Conservation (phyloP, 2,113 vertebrate species). For the Ifrita kowaldi region DNA sequence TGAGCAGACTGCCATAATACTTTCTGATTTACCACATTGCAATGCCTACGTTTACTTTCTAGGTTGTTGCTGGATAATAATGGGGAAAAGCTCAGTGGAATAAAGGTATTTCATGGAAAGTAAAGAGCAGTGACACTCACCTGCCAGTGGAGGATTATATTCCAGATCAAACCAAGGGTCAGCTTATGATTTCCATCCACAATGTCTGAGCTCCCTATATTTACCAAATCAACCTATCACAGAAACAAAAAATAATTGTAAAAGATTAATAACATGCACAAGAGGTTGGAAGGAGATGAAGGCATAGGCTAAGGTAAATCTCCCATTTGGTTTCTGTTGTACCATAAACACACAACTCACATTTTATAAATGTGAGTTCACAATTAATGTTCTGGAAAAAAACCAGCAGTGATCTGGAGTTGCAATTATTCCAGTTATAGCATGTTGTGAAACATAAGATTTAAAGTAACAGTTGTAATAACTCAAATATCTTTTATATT, state of each 20-base stretch:
- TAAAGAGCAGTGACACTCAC: constrained; percentile 65
- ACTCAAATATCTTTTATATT: not conserved
- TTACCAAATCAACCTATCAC: constrained; percentile 92
- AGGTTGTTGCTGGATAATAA: not conserved
- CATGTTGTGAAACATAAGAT: not conserved
- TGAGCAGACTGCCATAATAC: not conserved
- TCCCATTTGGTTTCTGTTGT: not conserved
- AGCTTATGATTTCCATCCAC: constrained; percentile 99
- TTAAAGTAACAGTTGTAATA: not conserved
- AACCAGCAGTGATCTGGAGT: not conserved
- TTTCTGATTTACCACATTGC: not conserved
- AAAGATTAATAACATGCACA: not conserved
- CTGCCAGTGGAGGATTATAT: constrained; percentile 99
- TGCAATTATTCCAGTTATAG: not conserved
- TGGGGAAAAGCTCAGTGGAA: not conserved
- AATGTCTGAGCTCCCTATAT: constrained; percentile 94
- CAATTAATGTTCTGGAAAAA: not conserved
- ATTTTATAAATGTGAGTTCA: not conserved
- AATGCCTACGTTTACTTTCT: not conserved
- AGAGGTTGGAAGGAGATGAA: not conserved
- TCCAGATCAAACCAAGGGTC: constrained; percentile 97
- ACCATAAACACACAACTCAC: not conserved
- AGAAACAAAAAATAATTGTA: not conserved
- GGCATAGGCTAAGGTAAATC: not conserved
- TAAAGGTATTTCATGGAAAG: not conserved